Base-by-base conservation (phyloP, 2,888 invertebrate genomes). In the Ochlodes sylvanus region DNA sequence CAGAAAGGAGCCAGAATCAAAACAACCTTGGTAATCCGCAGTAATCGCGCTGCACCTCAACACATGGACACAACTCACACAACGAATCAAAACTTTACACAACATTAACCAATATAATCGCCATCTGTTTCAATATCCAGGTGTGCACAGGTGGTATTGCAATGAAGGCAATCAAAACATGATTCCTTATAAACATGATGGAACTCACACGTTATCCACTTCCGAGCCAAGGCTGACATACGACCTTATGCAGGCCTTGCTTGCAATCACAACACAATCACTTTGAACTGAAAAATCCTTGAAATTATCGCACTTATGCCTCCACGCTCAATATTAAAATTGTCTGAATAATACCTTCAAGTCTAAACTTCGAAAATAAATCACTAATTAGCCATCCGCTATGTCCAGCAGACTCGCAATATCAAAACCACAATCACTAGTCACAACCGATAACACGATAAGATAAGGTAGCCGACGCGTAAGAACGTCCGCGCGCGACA, bases 401-500 rank as follows among this genome's bases (percentile, higher is more conserved):
- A 38, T 38, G 38, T 38, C 38, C 38, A 38, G 38, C 12, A 12
- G 12, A 38, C 5, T 27, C 3, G 38, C 38, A 38, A 38, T 12
- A 44, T 54, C 41, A 54, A 27, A 41, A 17, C 2, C 52, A 52
- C 63, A 12, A 32, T n/a, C 47, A 62, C 34, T 19, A 19, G 34
- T 34, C 32, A 32, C 38, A 38, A 38, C 38, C 38, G 38, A 15
- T 47, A 47, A 14, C n/a, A 10, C 58, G 42, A 12, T 41, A 21
- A 19, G 21, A 58, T 58, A 41, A 17, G 10, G 6, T n/a, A 19
- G 1, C 27, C 42, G 27, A 38, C 9, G 58, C 21, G n/a, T n/a
- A 38, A 70, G 72, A 63, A 80, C 88, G 89, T 83, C 83, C 80
- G 83, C 73, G 61, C 82, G 77, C 77, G 69, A 63, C 79, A 77